Conservation (phyloP, 1,140 invertebrate species). For the Danaus plexippus region DNA sequence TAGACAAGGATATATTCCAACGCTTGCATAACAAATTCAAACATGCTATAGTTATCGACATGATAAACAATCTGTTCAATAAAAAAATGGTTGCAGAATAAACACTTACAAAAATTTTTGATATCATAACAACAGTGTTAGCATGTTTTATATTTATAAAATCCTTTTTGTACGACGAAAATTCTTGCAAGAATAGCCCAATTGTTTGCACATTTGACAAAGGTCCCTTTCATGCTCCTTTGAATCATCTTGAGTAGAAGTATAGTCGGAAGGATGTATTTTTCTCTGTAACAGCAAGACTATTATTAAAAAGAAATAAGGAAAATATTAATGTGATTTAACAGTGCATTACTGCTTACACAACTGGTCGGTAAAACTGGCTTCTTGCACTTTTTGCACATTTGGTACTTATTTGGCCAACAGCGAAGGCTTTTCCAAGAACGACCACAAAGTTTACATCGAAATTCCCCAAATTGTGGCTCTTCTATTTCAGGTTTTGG, state of each 20-base stretch:
- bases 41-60: slow-evolving; percentile 24
- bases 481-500: neutral
- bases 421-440: slow-evolving; percentile 30
- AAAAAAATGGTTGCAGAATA: slow-evolving; percentile 13
- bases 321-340: slow-evolving; percentile 5
- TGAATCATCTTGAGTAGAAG: slow-evolving; percentile 4
- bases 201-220: slow-evolving; percentile 28
- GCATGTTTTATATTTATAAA: too few relatives aligned
- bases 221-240: slow-evolving; percentile 26
- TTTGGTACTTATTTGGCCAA: slow-evolving; percentile 31
- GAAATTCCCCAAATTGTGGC: slow-evolving; percentile 29
- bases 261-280: slow-evolving; percentile 18
- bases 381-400: slow-evolving; percentile 25
- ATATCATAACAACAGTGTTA: neutral
- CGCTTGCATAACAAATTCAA: slow-evolving; percentile 27
- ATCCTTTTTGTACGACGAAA: neutral
- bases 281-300: slow-evolving; percentile 29
- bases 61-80: slow-evolving; percentile 31
- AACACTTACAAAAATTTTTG: neutral
- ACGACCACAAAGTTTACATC: slow-evolving; percentile 22
- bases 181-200: slow-evolving; percentile 24
- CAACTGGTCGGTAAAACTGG: slow-evolving; percentile 19
- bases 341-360: slow-evolving; percentile 19
- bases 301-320: neutral
- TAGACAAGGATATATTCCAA: slow-evolving; percentile 24